Conservation (phyloP, 2,113 vertebrate genomes). For the Scolopax mira region DNA sequence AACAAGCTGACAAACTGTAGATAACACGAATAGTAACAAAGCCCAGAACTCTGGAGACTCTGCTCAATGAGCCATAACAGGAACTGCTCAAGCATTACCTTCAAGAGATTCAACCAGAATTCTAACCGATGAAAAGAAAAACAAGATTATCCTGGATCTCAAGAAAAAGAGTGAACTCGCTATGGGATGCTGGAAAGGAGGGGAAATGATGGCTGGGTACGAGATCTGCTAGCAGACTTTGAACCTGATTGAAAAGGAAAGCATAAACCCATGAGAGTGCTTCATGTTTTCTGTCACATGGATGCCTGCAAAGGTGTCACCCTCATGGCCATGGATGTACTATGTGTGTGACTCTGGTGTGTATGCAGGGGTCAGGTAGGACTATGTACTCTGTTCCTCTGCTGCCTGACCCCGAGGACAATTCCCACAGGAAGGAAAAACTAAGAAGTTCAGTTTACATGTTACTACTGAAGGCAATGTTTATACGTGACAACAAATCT, state of each 20-base stretch:
- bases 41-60: background rate
- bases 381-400: no score
- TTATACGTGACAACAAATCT: background rate
- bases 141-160: background rate
- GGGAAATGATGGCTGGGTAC: background rate
- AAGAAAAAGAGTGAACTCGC: background rate
- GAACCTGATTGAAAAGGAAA: background rate
- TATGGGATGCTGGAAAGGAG: background rate
- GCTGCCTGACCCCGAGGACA: background rate
- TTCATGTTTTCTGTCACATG: background rate
- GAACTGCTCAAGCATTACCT: background rate
- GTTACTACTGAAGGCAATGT: background rate
- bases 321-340: no score
- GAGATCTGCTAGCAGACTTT: background rate
- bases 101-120: background rate
- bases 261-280: background rate
- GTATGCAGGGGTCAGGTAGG: fast-evolving
- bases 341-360: background rate
- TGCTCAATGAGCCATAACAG: background rate
- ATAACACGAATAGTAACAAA: background rate
- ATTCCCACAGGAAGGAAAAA: background rate
- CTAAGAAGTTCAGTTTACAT: background rate
- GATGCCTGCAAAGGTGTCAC: background rate
- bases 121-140: background rate
- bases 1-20: background rate